Evolutionary conservation across 2,888 invertebrate species (phyloP), one percentile per base, ranked within the genome.

Genomic region (Dryococelus australis): DNA sequence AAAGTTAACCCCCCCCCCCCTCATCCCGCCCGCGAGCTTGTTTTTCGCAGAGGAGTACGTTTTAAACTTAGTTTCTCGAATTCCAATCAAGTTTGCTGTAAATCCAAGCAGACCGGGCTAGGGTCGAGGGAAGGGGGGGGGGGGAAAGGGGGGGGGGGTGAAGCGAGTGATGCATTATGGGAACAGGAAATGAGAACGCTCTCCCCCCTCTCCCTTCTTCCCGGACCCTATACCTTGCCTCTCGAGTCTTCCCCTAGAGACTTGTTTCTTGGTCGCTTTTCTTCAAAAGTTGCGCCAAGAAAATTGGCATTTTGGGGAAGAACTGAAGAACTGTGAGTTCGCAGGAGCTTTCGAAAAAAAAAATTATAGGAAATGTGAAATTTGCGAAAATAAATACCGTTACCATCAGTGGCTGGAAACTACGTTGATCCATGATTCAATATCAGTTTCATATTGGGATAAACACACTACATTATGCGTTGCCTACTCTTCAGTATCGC

Each of bases 141-240:
- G 51, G 13, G n/a, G n/a, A n/a, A n/a, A n/a, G n/a, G n/a, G n/a
- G n/a, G 65, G 65, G 65, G 65, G 65, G 20, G 6, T 8, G 65
- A 20, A 6, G 20, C 65, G 65, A 65, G 84, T 84, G 87, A 87
- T 87, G 87, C 87, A 87, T 87, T 87, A 87, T 87, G 87, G 87
- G 87, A 84, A 87, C 87, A 87, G 87, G 87, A 87, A 87, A 87
- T 87, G 87, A 87, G 79, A 84, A 84, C 24, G 43, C 78, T 26
- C 84, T 35, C 84, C 78, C 43, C 65, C 84, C 53, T n/a, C n/a
- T 53, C 84, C 27, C 35, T 65, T 10, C n/a, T 81, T 43, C 8
- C 27, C 47, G 51, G 24, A 85, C 85, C 26, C 51, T 12, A n/a
- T n/a, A n/a, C n/a, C n/a, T n/a, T 28, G 3, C 35, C 26, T 26